phyloP scores from a whole-genome alignment of 2,113 vertebrate genomes.

The Gymnobelideus leadbeateri region DNA sequence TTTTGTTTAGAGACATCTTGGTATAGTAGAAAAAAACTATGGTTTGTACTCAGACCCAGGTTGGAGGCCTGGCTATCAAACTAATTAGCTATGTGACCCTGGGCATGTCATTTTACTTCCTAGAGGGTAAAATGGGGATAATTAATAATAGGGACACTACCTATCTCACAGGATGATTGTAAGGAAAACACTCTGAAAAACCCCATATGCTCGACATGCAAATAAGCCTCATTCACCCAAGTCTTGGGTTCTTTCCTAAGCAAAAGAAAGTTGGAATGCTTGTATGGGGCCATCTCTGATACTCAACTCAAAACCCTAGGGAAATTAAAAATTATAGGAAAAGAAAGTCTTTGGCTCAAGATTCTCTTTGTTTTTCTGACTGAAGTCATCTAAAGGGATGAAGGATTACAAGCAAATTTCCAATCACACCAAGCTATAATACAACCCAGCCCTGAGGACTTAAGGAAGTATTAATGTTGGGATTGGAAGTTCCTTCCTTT shows the following conservation, averaged over 20 bases:
- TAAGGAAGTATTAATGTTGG: background rate
- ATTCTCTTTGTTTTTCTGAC: background rate
- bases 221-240: conserved; percentile 1
- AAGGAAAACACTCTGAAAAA: too few species aligned
- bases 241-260: conserved; percentile 6
- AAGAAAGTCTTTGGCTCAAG: conserved; percentile 56
- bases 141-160: too few species aligned
- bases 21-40: too few species aligned
- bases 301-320: conserved; percentile 22
- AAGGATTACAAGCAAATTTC: conserved; percentile 53
- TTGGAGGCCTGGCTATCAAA: too few species aligned
- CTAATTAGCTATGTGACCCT: too few species aligned
- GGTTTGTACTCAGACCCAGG: too few species aligned
- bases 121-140: too few species aligned
- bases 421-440: conserved; percentile 55
- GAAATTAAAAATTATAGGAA: conserved; percentile 9
- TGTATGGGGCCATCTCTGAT: background rate
- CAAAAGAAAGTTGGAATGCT: background rate
- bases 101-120: too few species aligned
- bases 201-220: background rate
- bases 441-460: conserved; percentile 4
- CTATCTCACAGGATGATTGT: too few species aligned
- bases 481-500: background rate
- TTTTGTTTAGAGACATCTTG: too few species aligned
- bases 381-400: conserved; percentile 41